Conservation (phyloP, 2,113 vertebrate genomes). For the Strix uralensis region DNA sequence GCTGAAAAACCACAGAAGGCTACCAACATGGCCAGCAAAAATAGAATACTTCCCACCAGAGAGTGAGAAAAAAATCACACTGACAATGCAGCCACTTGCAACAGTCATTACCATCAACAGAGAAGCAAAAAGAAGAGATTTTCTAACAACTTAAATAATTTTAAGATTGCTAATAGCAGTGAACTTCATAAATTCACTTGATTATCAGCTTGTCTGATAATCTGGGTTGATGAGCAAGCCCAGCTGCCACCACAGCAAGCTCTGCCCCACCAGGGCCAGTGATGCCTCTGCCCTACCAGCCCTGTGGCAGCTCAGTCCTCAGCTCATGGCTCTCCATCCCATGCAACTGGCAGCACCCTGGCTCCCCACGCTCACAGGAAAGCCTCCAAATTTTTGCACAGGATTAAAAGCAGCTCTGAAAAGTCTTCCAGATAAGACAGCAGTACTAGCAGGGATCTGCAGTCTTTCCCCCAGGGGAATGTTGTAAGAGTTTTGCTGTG, state of each 20-base stretch:
- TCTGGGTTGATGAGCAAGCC: not conserved
- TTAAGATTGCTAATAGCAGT: not conserved
- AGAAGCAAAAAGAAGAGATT: not conserved
- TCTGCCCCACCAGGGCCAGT: not conserved
- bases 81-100: not conserved
- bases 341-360: not conserved
- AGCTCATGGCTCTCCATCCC: accelerated
- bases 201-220: not conserved
- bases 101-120: not conserved
- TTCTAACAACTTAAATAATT: not conserved
- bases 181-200: not conserved
- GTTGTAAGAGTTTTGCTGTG: not conserved
- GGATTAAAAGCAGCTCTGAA: not conserved
- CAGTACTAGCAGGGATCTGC: accelerated
- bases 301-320: not conserved
- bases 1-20: not conserved
- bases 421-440: not conserved
- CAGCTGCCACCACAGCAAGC: not conserved
- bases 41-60: not conserved
- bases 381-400: not conserved
- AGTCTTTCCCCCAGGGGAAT: not conserved
- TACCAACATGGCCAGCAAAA: not conserved
- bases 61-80: not conserved
- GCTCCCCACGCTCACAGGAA: not conserved
- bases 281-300: not conserved